phyloP scores from a whole-genome alignment of 2,888 invertebrate species.

The Callinectes sapidus region DNA sequence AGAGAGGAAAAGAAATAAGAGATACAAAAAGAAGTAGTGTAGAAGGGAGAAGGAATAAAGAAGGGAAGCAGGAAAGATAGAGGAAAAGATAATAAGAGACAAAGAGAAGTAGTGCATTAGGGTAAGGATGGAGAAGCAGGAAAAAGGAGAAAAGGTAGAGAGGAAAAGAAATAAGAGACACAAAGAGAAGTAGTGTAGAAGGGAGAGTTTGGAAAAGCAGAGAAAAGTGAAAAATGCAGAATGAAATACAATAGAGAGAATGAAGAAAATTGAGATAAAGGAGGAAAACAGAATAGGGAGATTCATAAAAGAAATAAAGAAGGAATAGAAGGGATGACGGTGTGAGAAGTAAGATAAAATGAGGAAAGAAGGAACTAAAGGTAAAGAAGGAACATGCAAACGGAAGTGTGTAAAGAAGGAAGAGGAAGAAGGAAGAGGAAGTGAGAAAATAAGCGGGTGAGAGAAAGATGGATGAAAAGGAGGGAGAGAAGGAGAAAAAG shows the following conservation, averaged over 20 bases:
- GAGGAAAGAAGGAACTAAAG: not conserved
- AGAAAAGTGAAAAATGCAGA: no score
- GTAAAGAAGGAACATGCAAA: not conserved
- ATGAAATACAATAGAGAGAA: no score
- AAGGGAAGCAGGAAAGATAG: no score
- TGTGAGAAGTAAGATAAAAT: not conserved
- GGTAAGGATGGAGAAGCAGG: not conserved
- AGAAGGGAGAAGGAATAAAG: no score
- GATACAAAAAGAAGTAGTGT: no score
- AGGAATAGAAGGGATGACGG: not conserved
- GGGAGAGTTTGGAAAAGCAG: not conserved
- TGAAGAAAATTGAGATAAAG: not conserved
- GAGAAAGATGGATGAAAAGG: not conserved
- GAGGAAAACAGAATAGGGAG: not conserved
- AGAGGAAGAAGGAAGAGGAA: not conserved
- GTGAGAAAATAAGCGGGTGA: not conserved
- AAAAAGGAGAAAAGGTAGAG: no score
- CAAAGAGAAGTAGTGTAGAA: no score
- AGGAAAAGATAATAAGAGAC: no score
- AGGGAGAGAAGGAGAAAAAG: not conserved
- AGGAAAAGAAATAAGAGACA: no score
- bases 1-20: no score
- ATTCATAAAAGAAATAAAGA: conserved; percentile 1
- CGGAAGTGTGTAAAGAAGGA: not conserved
- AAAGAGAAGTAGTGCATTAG: not conserved